Evolutionary conservation across 1,140 invertebrate species (phyloP).

Genomic region (Aphis gossypii): DNA sequence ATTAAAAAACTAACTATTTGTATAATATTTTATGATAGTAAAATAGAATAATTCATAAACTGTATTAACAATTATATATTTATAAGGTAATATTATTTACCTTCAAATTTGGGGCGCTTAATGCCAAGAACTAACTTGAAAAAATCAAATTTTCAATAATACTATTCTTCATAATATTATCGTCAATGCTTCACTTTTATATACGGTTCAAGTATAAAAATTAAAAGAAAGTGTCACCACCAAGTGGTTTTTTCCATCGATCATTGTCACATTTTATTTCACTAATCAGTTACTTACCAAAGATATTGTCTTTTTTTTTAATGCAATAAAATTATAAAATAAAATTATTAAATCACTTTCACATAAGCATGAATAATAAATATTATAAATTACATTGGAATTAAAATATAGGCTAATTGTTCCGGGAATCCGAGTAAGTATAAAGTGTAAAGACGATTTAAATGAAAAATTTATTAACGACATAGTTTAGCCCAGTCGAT

Average conservation of each 20-base stretch:
- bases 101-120: neutral
- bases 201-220: neutral
- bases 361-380: neutral
- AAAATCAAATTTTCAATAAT: no score
- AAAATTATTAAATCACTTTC: neutral
- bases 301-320: neutral
- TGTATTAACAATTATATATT: neutral
- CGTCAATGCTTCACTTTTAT: neutral
- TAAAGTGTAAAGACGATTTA: neutral
- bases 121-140: no score
- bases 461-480: neutral
- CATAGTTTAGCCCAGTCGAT: neutral
- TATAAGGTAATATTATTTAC: no score
- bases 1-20: neutral
- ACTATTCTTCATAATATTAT: no score
- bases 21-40: neutral
- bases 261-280: neutral
- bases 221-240: neutral
- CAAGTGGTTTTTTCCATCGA: neutral
- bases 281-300: neutral
- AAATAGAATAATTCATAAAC: neutral
- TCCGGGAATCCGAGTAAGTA: neutral
- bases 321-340: neutral
- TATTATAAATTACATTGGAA: neutral
- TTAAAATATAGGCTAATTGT: neutral